phyloP scores from a whole-genome alignment of 2,113 vertebrate genomes.

The Grus americana region DNA sequence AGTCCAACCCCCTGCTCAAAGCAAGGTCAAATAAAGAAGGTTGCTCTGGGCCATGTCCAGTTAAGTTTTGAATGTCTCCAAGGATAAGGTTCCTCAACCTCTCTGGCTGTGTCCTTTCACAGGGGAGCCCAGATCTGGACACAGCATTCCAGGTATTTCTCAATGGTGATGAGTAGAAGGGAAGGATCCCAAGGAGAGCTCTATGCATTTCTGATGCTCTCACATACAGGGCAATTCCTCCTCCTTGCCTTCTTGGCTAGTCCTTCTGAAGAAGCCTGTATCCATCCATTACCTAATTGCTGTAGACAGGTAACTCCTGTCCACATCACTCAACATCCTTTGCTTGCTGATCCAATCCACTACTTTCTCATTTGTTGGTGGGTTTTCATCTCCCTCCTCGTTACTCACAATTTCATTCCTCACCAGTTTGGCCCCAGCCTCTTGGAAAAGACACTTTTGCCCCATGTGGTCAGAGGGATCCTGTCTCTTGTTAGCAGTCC shows the following conservation, averaged over 20 bases:
- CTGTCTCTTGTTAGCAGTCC: not conserved
- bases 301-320: not conserved
- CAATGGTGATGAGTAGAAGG: not conserved
- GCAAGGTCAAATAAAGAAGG: not conserved
- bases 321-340: not conserved
- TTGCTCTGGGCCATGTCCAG: not conserved
- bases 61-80: not conserved
- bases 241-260: not conserved
- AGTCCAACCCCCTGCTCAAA: not conserved
- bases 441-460: not conserved
- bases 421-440: not conserved
- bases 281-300: not conserved
- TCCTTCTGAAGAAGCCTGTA: not conserved
- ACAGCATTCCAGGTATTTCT: not conserved
- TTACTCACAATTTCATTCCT: not conserved
- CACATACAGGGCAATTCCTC: not conserved
- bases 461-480: not conserved
- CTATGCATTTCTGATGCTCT: not conserved
- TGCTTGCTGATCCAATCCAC: not conserved
- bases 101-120: not conserved
- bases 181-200: not conserved
- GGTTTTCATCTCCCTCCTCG: not conserved
- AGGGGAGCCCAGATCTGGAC: not conserved
- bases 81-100: not conserved
- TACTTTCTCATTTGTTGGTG: not conserved